These are phyloP conservation scores for Fukomys damarensis DNA, from an alignment of 2,113 vertebrate genomes.

Conservation along the genomic window DNA sequence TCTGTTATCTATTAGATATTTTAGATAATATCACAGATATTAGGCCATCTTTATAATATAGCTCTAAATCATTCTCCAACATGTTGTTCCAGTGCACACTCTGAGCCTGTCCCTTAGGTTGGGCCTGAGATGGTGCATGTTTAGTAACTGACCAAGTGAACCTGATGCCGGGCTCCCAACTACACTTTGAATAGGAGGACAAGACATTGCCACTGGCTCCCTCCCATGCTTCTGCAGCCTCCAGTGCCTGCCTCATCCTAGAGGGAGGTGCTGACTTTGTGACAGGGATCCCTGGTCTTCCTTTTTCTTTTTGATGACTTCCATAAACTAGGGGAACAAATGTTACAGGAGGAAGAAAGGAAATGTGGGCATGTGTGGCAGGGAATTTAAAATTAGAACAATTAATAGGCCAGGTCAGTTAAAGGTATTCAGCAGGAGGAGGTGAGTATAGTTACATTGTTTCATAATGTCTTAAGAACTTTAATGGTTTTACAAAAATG, in stretches of 20 bases:
- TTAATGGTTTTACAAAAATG: background rate
- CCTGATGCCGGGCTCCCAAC: background rate
- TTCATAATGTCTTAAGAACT: background rate
- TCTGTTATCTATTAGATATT: background rate
- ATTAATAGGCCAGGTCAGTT: background rate
- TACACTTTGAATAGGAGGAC: background rate
- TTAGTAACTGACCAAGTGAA: background rate
- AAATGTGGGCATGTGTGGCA: rapidly evolving
- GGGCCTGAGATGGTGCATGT: background rate
- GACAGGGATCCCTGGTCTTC: background rate
- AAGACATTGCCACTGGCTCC: background rate
- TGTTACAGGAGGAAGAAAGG: background rate
- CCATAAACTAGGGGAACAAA: background rate
- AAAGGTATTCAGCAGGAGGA: background rate
- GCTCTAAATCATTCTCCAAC: background rate
- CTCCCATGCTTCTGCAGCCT: background rate
- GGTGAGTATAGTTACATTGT: background rate
- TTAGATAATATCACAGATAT: background rate
- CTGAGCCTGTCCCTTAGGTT: background rate
- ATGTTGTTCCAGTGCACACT: background rate
- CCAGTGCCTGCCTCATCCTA: background rate
- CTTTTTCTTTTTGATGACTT: background rate
- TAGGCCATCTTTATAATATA: background rate
- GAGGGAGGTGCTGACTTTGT: background rate
- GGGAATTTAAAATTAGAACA: background rate